Conservation (phyloP, 2,888 invertebrate species). For the Willowsia nigromaculata region DNA sequence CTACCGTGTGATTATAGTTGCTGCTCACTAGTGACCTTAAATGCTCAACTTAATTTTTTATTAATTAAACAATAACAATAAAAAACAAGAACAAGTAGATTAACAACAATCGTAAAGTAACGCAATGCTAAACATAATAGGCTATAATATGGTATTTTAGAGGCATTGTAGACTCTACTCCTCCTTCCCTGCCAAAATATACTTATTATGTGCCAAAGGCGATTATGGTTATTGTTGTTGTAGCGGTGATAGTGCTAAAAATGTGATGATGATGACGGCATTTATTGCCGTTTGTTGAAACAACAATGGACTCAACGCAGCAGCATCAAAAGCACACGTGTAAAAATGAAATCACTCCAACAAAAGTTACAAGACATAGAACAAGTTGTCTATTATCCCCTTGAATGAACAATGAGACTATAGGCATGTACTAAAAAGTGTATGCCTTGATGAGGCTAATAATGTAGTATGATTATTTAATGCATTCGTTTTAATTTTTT, state of each 20-base stretch:
- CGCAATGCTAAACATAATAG: constrained; percentile 23
- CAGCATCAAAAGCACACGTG: constrained; percentile 2
- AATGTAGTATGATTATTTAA: constrained; percentile 8
- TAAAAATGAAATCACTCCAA: constrained; percentile 22
- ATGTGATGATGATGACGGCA: constrained; percentile 48
- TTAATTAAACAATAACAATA: constrained; percentile 56
- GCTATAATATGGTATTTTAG: not conserved
- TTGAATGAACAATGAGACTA: constrained; percentile 22
- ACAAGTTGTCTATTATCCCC: constrained; percentile 30
- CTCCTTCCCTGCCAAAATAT: constrained; percentile 43
- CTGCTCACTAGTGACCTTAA: constrained; percentile 45
- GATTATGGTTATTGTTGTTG: constrained; percentile 48
- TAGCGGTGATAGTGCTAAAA: constrained; percentile 33
- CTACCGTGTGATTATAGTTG: not conserved
- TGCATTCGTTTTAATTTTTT: not conserved
- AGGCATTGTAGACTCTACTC: not conserved
- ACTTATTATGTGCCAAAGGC: constrained; percentile 52
- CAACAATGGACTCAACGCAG: constrained; percentile 26
- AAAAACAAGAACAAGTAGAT: constrained; percentile 59
- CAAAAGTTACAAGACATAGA: constrained; percentile 8
- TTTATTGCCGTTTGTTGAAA: constrained; percentile 43
- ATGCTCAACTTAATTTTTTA: constrained; percentile 51
- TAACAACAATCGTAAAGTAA: constrained; percentile 34
- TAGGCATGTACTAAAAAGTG: not conserved
- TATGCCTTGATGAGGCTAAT: not conserved